Evolutionary conservation across 1,140 invertebrate genomes (phyloP), one percentile per base, ranked within the genome.

Genomic region (Diprion similis): DNA sequence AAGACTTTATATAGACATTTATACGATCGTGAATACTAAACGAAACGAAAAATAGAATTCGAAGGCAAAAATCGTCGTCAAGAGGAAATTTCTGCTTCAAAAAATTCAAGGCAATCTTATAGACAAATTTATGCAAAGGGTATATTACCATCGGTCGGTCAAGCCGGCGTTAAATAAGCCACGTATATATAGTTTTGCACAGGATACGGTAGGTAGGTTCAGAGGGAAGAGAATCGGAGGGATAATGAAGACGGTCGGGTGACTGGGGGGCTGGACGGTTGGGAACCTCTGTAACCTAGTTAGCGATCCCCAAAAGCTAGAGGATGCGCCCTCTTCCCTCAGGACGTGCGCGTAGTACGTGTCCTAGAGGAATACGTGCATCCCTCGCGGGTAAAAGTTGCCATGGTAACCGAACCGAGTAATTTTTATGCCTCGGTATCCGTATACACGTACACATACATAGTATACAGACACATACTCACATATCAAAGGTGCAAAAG

Each of bases 251-350:
- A 59, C 51, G 11, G 51, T 17, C 11, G 51, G 51, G 51, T 59
- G 37, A 59, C 46, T 51, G 24, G 17, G 13, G 65, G 69, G 46
- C 46, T 13, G 11, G 13, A 51, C 51, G 71, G 76, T 80, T 83
- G 81, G 79, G 81, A 81, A 80, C 81, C 78, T 15, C 73, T 64
- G 75, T 83, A 83, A 83, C 77, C 73, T 74, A 82, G 80, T 83
- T 82, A 83, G 78, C 75, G 71, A 77, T 79, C 75, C 81, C 81
- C 79, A 74, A 78, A 66, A 46, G 13, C 45, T 72, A 59, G 78
- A 82, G 70, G 75, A 77, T 74, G 72, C 74, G 81, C 77, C 76
- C 75, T 81, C 77, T 74, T 59, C 59, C 66, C 72, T 17, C 64
- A 68, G 66, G 15, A 68, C 59, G 66, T 47, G 47, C 24, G 18